These are phyloP conservation scores for Pomatostomus ruficeps DNA, from an alignment of 2,113 vertebrate species.

Conservation along the genomic window DNA sequence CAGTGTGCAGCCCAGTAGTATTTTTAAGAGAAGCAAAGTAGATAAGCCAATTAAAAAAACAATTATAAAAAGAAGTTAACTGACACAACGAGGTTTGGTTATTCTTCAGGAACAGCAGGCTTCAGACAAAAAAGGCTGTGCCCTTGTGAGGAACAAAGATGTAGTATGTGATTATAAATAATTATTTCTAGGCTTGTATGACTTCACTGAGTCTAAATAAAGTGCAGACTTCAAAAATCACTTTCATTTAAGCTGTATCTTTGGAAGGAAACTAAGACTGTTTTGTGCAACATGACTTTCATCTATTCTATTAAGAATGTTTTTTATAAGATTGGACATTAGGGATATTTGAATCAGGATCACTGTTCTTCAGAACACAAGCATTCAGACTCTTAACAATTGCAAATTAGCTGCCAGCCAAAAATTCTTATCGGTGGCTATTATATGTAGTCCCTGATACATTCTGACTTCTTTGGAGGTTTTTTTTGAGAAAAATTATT, in stretches of 20 bases:
- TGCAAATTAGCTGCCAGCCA: background rate
- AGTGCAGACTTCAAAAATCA: conserved; percentile 20
- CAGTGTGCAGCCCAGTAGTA: background rate
- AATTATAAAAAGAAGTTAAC: background rate
- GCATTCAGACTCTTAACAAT: background rate
- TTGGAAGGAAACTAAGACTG: background rate
- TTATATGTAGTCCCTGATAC: background rate
- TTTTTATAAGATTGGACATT: conserved; percentile 13
- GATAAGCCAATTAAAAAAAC: background rate
- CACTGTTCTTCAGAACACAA: background rate
- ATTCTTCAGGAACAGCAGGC: conserved; percentile 35
- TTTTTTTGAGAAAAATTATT: background rate
- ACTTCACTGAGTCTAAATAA: conserved; percentile 31
- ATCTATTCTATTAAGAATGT: conserved; percentile 5
- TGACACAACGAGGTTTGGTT: conserved; percentile 19
- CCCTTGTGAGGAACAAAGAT: conserved; percentile 22
- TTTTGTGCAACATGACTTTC: background rate
- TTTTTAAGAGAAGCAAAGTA: background rate
- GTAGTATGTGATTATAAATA: conserved; percentile 38
- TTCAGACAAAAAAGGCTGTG: conserved; percentile 43
- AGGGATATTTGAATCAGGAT: background rate
- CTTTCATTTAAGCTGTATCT: conserved; percentile 2
- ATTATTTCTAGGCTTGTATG: conserved; percentile 41
- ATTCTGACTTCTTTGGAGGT: background rate
- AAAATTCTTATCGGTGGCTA: background rate